phyloP scores from a whole-genome alignment of 2,113 vertebrate genomes.

The Entomyzon cyanotis region DNA sequence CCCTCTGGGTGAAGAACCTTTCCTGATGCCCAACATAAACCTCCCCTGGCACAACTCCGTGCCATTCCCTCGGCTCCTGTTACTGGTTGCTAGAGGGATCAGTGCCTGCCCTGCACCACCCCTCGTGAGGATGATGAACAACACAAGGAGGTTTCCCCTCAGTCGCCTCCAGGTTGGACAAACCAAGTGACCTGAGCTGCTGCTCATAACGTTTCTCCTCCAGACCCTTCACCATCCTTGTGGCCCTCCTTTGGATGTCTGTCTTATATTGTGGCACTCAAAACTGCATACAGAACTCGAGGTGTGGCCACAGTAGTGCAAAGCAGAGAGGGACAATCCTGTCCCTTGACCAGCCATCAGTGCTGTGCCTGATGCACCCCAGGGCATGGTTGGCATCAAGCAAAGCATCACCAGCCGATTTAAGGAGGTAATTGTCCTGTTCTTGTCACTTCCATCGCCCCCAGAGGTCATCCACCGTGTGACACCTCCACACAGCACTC shows the following conservation, averaged over 20 bases:
- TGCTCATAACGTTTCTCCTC: neutral
- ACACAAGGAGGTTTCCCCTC: neutral
- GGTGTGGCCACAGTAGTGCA: accelerated
- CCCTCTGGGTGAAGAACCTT: neutral
- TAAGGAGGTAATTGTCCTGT: neutral
- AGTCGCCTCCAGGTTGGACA: neutral
- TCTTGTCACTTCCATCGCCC: neutral
- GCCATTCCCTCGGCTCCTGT: neutral
- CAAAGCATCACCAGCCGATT: neutral
- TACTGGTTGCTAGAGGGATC: neutral
- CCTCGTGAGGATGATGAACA: neutral
- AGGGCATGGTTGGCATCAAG: neutral
- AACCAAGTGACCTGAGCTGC: neutral
- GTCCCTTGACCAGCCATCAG: neutral
- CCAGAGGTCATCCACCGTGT: neutral
- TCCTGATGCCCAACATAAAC: accelerated
- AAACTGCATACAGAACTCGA: neutral
- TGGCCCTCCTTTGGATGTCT: neutral
- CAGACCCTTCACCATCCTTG: too few species aligned
- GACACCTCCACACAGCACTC: neutral
- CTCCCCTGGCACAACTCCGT: too few species aligned
- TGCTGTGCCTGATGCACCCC: neutral
- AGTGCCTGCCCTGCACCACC: neutral
- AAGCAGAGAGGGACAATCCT: neutral
- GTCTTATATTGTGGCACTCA: neutral